Base-by-base conservation (phyloP, 2,113 vertebrate genomes). In the Ailurus styani region DNA sequence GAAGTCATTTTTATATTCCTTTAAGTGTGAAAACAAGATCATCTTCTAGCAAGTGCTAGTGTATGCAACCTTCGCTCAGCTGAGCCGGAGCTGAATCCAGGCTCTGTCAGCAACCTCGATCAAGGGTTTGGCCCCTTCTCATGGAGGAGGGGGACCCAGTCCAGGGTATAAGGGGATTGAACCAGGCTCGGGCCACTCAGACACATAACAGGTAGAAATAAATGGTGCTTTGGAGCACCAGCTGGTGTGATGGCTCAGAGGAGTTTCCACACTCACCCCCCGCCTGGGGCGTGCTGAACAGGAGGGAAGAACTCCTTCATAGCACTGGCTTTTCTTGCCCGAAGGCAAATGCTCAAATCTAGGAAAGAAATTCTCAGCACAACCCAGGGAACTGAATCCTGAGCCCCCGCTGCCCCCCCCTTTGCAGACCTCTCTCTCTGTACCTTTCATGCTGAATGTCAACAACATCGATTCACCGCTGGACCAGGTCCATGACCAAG, bases 1-100 rank as follows among this genome's bases (percentile, higher is more conserved):
- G 66, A 94, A 93, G 77, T 82, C 66, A 95, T 86, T 86, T 96
- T 90, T 78, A 91, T 93, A 96, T 77, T 87, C 52, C 60, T 72
- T 93, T 90, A 93, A 96, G 70, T 79, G 60, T 86, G 45, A 79
- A 93, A 96, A 83, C 79, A 91, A 89, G 90, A 87, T 84, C 37
- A 7, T 95, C n/a, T 75, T 84, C 84, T 84, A 78, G 37, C 42
- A 54, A 96, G 37, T 6, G 17, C 27, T 4, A 82, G 75, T 52
- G 37, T 10, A 10, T 55, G 81, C 75, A 37, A 68, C 81, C 77
- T 90, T 93, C 20, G 7, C 55, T 42, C 29, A 78, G 60, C 73
- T 55, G 93, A 82, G 47, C 27, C 45, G 0, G 0, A 6, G 81
- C 50, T 64, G 73, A 78, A 90, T 91, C 5, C 29, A 88, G n/a